These are phyloP conservation scores for Panzeria rudis DNA, from an alignment of 2,888 invertebrate genomes.

Conservation along the genomic window DNA sequence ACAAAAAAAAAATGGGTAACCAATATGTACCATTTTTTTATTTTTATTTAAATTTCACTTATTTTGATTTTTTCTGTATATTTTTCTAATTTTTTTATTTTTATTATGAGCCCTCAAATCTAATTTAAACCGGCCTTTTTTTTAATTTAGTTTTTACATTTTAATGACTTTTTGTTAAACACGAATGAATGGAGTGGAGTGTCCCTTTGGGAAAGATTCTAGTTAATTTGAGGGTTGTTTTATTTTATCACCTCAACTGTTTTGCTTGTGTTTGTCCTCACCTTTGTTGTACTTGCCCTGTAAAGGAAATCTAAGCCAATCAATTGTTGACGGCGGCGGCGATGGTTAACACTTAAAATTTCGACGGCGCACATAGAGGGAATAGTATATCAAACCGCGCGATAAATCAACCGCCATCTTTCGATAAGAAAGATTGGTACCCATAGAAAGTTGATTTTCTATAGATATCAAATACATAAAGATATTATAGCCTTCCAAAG, in stretches of 20 bases:
- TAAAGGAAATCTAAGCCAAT: not conserved
- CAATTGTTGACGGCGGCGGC: not conserved
- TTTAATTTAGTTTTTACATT: conserved; percentile 35
- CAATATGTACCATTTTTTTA: not conserved
- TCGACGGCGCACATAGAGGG: no score
- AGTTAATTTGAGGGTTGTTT: conserved; percentile 74
- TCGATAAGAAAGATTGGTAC: no score
- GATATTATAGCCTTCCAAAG: no score
- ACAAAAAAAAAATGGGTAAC: conserved; percentile 61
- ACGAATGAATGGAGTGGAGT: conserved; percentile 33
- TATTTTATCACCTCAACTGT: conserved; percentile 70
- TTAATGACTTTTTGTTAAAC: conserved; percentile 47
- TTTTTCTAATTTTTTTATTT: conserved; percentile 39
- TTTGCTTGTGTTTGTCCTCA: conserved; percentile 25
- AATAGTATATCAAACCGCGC: no score
- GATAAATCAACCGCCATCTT: no score
- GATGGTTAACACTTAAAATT: not conserved
- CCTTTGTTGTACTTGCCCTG: conserved; percentile 15
- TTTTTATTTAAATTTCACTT: conserved; percentile 44
- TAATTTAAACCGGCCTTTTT: conserved; percentile 37
- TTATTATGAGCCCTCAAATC: conserved; percentile 25
- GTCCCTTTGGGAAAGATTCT: conserved; percentile 70
- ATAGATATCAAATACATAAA: no score
- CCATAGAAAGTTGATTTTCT: no score
- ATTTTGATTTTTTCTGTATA: conserved; percentile 36